Evolutionary conservation across 30 jellyfish, hydroid and myxozoan species (phyloP), one percentile per base, ranked within the genome.

Genomic region (Catostylus mosaicus): DNA sequence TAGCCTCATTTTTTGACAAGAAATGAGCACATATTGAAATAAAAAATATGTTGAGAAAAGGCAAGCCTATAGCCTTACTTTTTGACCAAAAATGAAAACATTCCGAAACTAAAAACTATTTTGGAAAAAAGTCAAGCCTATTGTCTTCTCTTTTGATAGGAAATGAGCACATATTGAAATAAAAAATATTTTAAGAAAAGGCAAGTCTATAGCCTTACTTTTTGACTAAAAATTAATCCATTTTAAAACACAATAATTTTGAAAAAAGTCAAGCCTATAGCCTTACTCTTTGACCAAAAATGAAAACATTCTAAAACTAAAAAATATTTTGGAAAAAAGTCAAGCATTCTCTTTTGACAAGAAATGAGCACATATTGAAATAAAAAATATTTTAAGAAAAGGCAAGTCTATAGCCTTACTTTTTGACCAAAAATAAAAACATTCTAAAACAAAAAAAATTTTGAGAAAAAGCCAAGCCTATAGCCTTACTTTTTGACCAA

Each of bases 401-500:
- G 34, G 36, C 24, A 16, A 59, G 33, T 33, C 73, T 59, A 20
- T 59, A 59, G 73, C 34, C 72, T 59, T 59, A 24, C 1, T 59
- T 59, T 59, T 20, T 59, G 30, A 33, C 34, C 0, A 3, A 59
- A 59, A 59, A 16, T 5, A 9, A 8, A 43, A 6, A 6, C 8
- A 20, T 14, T 5, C 34, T 19, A 3, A 3, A 14, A 59, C 16
- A 16, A 11, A 27, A 1, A 1, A 3, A 2, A 16, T 20, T 59
- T 59, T 3, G 72, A 3, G 4, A 19, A 59, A 59, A 59, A 16
- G 1, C 34, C 24, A 59, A 59, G 73, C 73, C 73, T 59, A 20
- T 59, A 59, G 73, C 34, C 72, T 59, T 59, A 16, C 1, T 59
- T 59, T 59, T 20, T 59, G 72, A 33, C 56, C 12, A 43, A 43